Evolutionary conservation across 2,797 vertebrate species (phyloP), one percentile per base, ranked within the genome.

Genomic region (Periophthalmus magnuspinnatus): DNA sequence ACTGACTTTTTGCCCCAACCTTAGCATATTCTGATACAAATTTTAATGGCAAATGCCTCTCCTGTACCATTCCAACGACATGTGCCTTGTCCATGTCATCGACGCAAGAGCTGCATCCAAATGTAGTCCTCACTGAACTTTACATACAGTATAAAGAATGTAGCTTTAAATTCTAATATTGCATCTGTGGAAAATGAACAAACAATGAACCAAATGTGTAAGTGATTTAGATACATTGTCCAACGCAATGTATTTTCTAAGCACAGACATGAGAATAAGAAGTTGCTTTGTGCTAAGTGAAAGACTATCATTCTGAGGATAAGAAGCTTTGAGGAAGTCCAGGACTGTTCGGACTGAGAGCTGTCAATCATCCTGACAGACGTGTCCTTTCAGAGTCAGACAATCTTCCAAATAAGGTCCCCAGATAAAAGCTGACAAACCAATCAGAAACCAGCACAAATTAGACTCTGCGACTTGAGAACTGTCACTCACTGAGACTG

Each of bases 311-410:
- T 78, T 66, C 66, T 66, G 75, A 65, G 70, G 62, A 80, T 34
- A 79, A 74, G 64, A 59, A 24, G 68, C 64, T 75, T 84, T 77
- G 69, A 88, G 83, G 81, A 78, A 66, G 68, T 68, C 59, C 63
- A 11, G 76, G 80, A 85, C 83, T 76, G 82, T 77, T 81, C 76
- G 73, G 77, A 75, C 82, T 88, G 86, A 91, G 84, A 83, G 77
- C 88, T 90, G 92, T 91, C 91, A 90, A 65, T 93, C 88, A 91
- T 77, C 82, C 74, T 92, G 90, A 93, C 78, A 81, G 91, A 86
- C 90, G 81, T 67, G 76, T 87, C 85, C 84, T 92, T 91, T 91
- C 84, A 84, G 76, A 75, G 77, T 76, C 79, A 71, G 45, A 78
- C 89, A 87, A 84, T 74, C 60, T 11, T 76, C 79, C 83, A 90